Evolutionary conservation across 64 coral and sea anemone species (phyloP).

Genomic region (Exaiptasia diaphana): DNA sequence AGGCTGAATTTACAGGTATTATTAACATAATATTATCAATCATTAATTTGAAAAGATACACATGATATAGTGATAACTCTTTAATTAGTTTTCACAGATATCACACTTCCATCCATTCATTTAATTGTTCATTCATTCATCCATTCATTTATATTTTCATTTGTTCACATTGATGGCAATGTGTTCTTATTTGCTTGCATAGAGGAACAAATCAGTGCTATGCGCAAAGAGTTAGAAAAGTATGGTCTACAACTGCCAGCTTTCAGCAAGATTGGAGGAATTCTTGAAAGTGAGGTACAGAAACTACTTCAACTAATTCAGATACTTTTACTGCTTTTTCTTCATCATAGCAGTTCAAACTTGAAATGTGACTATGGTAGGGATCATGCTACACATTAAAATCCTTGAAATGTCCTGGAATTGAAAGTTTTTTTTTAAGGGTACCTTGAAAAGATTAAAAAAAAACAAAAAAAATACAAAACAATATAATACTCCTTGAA

Average conservation of each 20-base stretch:
- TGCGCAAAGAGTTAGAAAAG: conserved; percentile 95
- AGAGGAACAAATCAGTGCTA: conserved; percentile 99
- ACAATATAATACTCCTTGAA: too few relatives aligned
- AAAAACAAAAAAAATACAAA: too few relatives aligned
- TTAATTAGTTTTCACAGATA: neutral
- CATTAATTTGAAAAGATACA: neutral
- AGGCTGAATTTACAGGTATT: conserved; percentile 94
- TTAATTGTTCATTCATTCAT: neutral
- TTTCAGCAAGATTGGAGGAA: conserved; percentile 98
- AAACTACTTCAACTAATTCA: too few relatives aligned
- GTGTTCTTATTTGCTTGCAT: neutral
- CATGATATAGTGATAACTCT: neutral
- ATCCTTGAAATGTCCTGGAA: too few relatives aligned
- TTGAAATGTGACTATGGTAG: too few relatives aligned
- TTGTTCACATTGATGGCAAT: neutral
- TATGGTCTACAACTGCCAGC: conserved; percentile 99
- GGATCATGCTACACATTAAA: too few relatives aligned
- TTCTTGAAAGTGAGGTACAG: conserved; percentile 91
- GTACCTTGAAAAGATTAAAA: too few relatives aligned
- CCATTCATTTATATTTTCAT: neutral
- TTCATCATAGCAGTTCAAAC: too few relatives aligned
- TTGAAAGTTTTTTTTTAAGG: too few relatives aligned
- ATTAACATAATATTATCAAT: neutral
- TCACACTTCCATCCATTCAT: too few relatives aligned
- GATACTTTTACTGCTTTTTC: too few relatives aligned